Base-by-base conservation (phyloP, 2,888 invertebrate genomes). In the Pheosia tremula region DNA sequence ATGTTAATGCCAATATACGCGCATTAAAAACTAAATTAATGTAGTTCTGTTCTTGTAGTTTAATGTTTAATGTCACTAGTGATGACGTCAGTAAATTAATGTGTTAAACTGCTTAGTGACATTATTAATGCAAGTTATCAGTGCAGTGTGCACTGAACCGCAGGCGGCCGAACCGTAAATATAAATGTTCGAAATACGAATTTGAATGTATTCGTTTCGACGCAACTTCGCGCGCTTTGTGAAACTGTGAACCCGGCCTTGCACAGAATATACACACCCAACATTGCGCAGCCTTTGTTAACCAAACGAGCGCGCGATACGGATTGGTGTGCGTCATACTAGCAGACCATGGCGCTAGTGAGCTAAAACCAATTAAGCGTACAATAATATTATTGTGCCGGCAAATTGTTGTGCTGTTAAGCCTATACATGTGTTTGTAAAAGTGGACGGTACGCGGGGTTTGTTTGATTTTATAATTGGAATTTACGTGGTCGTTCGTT, bases 401-500 rank as follows among this genome's bases (percentile, higher is more conserved):
- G 11, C 47, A 5, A 47, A n/a, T n/a, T 4, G 47, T 47, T 47
- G 47, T 47, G 41, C 8, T 47, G 47, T 47, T 47, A 47, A 11
- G 47, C 4, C 47, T 2, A n/a, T 5, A 47, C 47, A 47, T 5
- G 47, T 47, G 47, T 47, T 13, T 53, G 53, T 11, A 53, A 53
- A 53, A 53, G 37, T 53, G 53, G 53, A 53, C 37, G 36, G 37
- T 37, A 37, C 36, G n/a, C 53, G 37, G 1, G 10, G 37, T 53
- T 53, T 53, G 53, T 53, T 53, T 53, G 53, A 53, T 37, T 53
- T 53, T 53, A 11, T 11, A 37, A 53, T 53, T 53, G 53, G 37
- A 53, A 37, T 53, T 53, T 36, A 53, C 53, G 53, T 37, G 53
- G 10, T 24, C 4, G 5, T 8, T 13, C 3, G 50, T 50, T 50